Evolutionary conservation across 2,797 vertebrate species (phyloP).

Genomic region (Kryptolebias ocellatus): DNA sequence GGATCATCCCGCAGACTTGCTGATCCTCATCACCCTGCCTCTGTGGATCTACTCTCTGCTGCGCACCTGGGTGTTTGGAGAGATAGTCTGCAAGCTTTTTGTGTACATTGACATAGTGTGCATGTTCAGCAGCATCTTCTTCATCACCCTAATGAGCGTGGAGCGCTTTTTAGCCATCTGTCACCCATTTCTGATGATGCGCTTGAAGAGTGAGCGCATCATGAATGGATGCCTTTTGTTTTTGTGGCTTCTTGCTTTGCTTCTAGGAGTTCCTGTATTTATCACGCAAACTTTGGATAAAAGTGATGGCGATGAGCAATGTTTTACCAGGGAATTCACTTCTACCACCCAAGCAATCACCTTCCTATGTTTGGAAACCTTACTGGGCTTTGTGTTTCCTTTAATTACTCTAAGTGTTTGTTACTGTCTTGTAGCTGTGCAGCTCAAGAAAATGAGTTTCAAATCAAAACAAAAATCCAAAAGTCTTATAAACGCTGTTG

Average conservation of each 20-base stretch:
- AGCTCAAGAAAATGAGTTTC: slow-evolving; percentile 74
- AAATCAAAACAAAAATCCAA: slow-evolving; percentile 77
- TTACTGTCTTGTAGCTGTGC: slow-evolving; percentile 77
- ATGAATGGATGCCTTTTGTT: slow-evolving; percentile 58
- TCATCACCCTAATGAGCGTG: slow-evolving; percentile 84
- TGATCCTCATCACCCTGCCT: slow-evolving; percentile 83
- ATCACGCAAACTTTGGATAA: slow-evolving; percentile 61
- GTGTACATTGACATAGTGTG: slow-evolving; percentile 79
- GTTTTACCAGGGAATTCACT: slow-evolving; percentile 66
- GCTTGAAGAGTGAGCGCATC: slow-evolving; percentile 16
- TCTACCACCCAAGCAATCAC: slow-evolving; percentile 56
- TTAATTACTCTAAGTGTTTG: slow-evolving; percentile 79
- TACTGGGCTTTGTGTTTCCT: slow-evolving; percentile 82
- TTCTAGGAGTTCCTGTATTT: slow-evolving; percentile 76
- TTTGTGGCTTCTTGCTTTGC: slow-evolving; percentile 80
- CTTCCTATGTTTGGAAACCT: slow-evolving; percentile 75
- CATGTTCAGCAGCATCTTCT: slow-evolving; percentile 87
- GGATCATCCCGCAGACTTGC: slow-evolving; percentile 72
- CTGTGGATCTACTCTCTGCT: slow-evolving; percentile 85
- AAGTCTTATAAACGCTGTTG: slow-evolving; percentile 73
- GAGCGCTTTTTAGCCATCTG: slow-evolving; percentile 80
- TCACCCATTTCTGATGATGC: slow-evolving; percentile 75
- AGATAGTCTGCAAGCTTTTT: slow-evolving; percentile 65
- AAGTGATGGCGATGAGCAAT: slow-evolving; percentile 24
- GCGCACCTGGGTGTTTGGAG: slow-evolving; percentile 77